phyloP scores from a whole-genome alignment of 2,113 vertebrate genomes.

The Butorides virescens region DNA sequence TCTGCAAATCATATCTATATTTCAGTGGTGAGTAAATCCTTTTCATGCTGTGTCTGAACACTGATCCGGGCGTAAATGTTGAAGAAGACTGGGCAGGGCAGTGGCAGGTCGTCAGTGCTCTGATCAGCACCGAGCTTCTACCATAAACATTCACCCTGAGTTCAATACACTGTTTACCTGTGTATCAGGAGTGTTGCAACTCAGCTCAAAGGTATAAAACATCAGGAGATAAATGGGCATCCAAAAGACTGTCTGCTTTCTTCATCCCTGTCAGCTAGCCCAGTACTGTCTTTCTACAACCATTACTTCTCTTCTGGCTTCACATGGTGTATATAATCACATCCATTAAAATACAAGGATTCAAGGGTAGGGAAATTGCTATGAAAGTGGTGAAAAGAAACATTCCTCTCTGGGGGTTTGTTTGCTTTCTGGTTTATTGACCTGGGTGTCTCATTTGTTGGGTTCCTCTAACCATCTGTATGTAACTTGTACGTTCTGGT shows the following conservation, averaged over 20 bases:
- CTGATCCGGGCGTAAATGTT: not conserved
- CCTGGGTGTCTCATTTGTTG: constrained; percentile 31
- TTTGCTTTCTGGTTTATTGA: constrained; percentile 31
- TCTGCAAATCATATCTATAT: not conserved
- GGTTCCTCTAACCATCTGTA: constrained; percentile 28
- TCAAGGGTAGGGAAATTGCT: not conserved
- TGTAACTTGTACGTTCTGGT: not conserved
- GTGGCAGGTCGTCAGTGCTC: not conserved
- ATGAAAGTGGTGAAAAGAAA: not conserved
- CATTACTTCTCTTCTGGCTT: not conserved
- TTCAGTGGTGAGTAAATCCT: not conserved
- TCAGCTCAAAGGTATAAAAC: not conserved
- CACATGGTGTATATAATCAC: not conserved
- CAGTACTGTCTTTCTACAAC: not conserved
- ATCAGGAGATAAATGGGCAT: not conserved
- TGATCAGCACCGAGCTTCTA: not conserved
- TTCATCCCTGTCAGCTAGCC: not conserved
- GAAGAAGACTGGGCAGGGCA: not conserved
- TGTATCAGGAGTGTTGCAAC: not conserved
- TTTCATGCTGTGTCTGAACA: not conserved
- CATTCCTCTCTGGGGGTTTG: not conserved
- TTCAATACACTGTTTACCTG: not conserved
- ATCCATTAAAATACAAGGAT: not conserved
- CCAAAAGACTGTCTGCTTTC: not conserved
- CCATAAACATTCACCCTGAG: not conserved